Percentiles rank a stretch among this genome's conserved stretches.
Evolutionary conservation across 2,797 vertebrate genomes (phyloP).

Genomic region (Strix occidentalis): DNA sequence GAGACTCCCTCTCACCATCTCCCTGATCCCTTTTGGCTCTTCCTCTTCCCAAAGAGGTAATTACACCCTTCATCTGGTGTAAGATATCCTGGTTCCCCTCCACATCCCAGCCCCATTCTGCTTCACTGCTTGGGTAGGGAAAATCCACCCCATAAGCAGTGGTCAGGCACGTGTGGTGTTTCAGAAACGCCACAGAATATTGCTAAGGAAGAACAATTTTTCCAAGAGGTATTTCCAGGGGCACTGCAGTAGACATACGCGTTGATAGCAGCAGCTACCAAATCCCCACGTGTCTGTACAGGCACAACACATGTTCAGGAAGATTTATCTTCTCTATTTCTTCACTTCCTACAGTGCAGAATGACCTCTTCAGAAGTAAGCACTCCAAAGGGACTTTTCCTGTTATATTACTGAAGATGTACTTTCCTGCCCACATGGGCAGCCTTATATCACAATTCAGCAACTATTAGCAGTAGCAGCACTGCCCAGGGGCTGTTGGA

Average conservation of each 20-base stretch:
- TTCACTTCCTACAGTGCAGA: background rate
- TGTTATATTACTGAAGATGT: background rate
- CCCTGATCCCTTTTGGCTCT: background rate
- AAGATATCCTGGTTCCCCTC: background rate
- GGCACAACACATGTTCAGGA: background rate
- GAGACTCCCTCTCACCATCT: background rate
- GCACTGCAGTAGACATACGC: rapidly evolving
- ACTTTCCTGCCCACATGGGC: background rate
- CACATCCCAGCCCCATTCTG: rapidly evolving
- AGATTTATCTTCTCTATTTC: background rate
- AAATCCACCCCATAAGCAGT: background rate
- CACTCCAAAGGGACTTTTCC: background rate
- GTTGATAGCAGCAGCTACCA: background rate
- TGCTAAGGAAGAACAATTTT: background rate
- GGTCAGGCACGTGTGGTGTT: background rate
- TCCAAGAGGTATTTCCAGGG: constrained; percentile 8
- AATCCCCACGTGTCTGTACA: background rate
- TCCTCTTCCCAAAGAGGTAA: background rate
- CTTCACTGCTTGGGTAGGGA: background rate
- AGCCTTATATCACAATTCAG: background rate
- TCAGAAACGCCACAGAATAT: background rate
- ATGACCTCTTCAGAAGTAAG: constrained; percentile 15
- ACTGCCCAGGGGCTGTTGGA: background rate
- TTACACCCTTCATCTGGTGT: background rate
- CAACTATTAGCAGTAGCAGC: background rate